Evolutionary conservation across 1,140 invertebrate genomes (phyloP).

Genomic region (Protaetia brevitarsis): DNA sequence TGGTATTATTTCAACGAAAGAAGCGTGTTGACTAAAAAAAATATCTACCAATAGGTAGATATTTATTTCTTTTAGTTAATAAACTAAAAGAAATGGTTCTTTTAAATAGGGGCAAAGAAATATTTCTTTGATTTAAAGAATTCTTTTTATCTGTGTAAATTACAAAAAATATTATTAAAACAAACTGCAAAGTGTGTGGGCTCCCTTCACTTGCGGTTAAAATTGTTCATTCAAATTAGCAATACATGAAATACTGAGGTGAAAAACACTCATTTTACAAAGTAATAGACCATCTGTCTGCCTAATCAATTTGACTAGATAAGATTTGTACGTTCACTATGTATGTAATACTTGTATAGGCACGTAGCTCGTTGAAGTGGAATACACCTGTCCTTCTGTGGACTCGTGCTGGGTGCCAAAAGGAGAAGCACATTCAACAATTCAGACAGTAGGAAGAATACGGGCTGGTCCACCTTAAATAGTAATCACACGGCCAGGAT

Average conservation of each 20-base stretch:
- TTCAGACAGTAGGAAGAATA: not conserved
- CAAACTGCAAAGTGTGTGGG: not conserved
- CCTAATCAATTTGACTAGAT: constrained; percentile 13
- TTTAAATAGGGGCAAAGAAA: not conserved
- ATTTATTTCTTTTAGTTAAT: too few species aligned
- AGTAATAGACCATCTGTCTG: not conserved
- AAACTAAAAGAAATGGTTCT: too few species aligned
- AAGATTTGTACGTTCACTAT: constrained; percentile 15
- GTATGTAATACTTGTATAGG: constrained; percentile 3
- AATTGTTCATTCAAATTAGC: not conserved
- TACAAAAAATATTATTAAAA: not conserved
- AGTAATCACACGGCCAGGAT: not conserved
- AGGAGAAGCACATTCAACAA: constrained; percentile 8
- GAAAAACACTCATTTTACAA: not conserved
- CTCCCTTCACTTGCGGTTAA: not conserved
- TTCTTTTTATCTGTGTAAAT: not conserved
- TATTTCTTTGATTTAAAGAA: not conserved
- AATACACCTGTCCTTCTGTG: constrained; percentile 8
- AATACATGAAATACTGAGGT: not conserved
- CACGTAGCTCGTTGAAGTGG: not conserved
- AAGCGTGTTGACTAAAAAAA: too few species aligned
- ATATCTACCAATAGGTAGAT: too few species aligned
- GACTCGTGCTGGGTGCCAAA: constrained; percentile 9
- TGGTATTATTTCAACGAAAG: too few species aligned
- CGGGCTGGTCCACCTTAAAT: not conserved